Evolutionary conservation across 2,113 vertebrate genomes (phyloP), one percentile per base, ranked within the genome.

Genomic region (Bos indicus): DNA sequence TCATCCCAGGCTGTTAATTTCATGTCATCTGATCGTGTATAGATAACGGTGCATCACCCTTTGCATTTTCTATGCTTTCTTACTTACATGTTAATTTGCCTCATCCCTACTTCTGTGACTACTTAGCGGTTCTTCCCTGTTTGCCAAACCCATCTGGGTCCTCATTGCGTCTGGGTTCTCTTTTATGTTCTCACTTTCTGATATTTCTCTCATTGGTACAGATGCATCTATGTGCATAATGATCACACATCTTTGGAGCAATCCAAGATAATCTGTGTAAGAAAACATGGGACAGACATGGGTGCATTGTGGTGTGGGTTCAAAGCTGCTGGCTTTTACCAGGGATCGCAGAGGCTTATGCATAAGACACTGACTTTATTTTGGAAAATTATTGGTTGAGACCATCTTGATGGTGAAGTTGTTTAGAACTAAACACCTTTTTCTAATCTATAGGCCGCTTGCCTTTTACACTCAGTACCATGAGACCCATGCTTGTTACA

Each of bases 381-480:
- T 54, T 93, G 89, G 59, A 48, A 82, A 85, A 36, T 60, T 11
- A 8, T 80, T 26, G 15, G 26, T 46, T 60, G 46, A 19, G 56
- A 25, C 9, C 19, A 80, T 60, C 7, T 67, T 9, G 12, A 7
- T 57, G 15, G 48, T 26, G 28, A 28, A 4, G 13, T 15, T 46
- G 9, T 52, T 87, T 16, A n/a, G 28, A 33, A 33, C 2, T 2
- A 54, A 92, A n/a, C 5, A 25, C 4, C 15, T 57, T 82, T 88
- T 16, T 13, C 17, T 25, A 30, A 46, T n/a, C 43, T 60, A 36
- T 10, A 0, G 33, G 9, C 14, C 36, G 11, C 21, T 4, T 1
- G 5, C 9, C 52, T 80, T 88, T 78, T 17, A 30, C 23, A 28
- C 14, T 15, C 13, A 16, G n/a, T 46, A 6, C 17, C 59, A 11